Percentiles rank a stretch among this genome's conserved stretches.
Evolutionary conservation across 2,113 vertebrate genomes (phyloP).

Genomic region (Syngnathus scovelli): DNA sequence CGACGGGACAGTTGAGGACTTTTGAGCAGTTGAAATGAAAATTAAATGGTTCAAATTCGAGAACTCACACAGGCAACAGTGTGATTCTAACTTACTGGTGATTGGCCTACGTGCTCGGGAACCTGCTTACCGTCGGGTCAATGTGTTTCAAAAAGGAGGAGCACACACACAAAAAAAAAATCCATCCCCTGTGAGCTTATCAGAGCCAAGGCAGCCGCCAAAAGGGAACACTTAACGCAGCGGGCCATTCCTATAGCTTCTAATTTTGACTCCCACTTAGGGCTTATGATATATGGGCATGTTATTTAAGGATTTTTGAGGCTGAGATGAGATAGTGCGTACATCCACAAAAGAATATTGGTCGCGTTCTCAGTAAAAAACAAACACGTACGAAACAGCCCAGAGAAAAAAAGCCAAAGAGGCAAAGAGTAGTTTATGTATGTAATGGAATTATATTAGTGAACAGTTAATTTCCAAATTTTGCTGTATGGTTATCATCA

Average conservation of each 20-base stretch:
- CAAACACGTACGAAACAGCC: neutral
- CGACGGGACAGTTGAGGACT: neutral
- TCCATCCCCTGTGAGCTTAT: slow-evolving; percentile 29
- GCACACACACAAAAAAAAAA: neutral
- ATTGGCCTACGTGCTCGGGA: slow-evolving; percentile 39
- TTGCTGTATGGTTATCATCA: too few relatives aligned
- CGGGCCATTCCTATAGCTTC: slow-evolving; percentile 24
- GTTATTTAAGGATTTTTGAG: slow-evolving; percentile 3
- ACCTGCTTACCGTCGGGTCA: slow-evolving; percentile 40
- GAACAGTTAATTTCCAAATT: neutral
- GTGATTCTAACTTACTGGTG: slow-evolving; percentile 51
- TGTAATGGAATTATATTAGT: neutral
- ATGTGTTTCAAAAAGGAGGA: slow-evolving; percentile 27
- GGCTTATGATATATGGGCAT: slow-evolving; percentile 33
- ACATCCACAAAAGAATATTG: slow-evolving; percentile 12
- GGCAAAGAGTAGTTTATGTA: neutral
- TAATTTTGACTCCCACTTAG: slow-evolving; percentile 39
- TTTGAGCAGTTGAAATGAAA: neutral
- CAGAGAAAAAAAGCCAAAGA: neutral
- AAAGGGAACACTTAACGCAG: slow-evolving; percentile 53
- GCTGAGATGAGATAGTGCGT: neutral
- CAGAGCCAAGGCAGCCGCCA: slow-evolving; percentile 33
- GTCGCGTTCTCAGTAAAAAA: slow-evolving; percentile 49
- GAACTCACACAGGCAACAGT: slow-evolving; percentile 38
- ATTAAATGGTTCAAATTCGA: slow-evolving; percentile 50